Percentiles rank a stretch among this genome's conserved stretches.
Conservation (phyloP, 2,113 vertebrate genomes). For the Loxodonta africana region DNA sequence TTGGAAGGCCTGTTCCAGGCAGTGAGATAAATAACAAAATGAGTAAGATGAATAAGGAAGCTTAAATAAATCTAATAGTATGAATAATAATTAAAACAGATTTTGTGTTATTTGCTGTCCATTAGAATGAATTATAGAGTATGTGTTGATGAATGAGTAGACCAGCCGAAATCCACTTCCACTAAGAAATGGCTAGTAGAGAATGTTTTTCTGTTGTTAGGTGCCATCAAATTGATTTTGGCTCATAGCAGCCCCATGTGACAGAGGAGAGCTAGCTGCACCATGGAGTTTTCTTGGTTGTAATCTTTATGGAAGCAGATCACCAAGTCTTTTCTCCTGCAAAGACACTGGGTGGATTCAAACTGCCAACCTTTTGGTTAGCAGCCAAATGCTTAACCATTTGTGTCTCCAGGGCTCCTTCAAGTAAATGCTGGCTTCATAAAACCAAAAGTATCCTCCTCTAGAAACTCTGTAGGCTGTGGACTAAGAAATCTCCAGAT, state of each 20-base stretch:
- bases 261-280: background rate
- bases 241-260: background rate
- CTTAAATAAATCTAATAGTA: background rate
- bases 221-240: fast-evolving
- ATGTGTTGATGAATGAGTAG: background rate
- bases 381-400: background rate
- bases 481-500: background rate
- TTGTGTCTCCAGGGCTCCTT: background rate
- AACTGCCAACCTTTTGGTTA: background rate
- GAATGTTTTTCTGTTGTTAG: background rate
- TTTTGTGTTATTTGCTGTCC: background rate
- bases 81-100: background rate
- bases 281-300: background rate
- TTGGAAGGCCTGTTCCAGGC: background rate
- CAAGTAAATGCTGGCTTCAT: constrained; percentile 42
- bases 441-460: constrained; percentile 29
- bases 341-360: background rate
- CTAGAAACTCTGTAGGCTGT: background rate
- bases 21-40: background rate
- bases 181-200: background rate
- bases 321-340: background rate
- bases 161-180: background rate
- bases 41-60: background rate
- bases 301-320: background rate
- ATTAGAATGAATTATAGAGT: background rate